Evolutionary conservation across 2,113 vertebrate species (phyloP).

Genomic region (Chrysochloris asiatica): DNA sequence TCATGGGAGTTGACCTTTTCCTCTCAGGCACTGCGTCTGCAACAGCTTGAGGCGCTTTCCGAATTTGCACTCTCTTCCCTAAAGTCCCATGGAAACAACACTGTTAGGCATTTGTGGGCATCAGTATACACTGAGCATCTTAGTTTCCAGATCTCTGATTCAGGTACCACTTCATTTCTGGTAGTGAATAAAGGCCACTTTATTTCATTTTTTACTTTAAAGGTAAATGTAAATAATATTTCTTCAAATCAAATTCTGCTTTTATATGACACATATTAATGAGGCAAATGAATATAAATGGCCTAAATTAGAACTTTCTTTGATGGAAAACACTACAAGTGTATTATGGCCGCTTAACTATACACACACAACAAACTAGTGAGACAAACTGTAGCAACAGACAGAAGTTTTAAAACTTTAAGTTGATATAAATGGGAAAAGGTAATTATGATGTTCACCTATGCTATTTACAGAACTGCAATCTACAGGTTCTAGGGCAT

Average conservation of each 20-base stretch:
- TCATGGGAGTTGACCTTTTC: constrained; percentile 92
- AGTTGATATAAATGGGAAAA: too few species aligned
- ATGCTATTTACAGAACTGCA: constrained; percentile 5
- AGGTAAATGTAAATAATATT: constrained; percentile 21
- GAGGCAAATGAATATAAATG: background rate
- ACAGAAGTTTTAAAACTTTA: constrained; percentile 19
- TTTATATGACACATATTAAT: background rate
- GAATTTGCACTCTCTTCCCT: constrained; percentile 91
- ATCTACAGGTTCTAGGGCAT: background rate
- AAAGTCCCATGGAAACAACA: constrained; percentile 59
- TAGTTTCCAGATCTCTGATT: constrained; percentile 28
- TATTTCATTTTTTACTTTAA: constrained; percentile 49
- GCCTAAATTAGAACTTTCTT: background rate
- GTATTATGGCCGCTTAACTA: constrained; percentile 21
- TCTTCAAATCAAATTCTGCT: background rate
- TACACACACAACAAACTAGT: background rate
- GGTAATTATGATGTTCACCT: background rate
- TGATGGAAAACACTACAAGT: constrained; percentile 5
- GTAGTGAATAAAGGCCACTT: constrained; percentile 46
- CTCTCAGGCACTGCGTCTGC: constrained; percentile 89
- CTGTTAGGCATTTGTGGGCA: background rate
- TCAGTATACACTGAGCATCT: constrained; percentile 14
- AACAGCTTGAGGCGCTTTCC: constrained; percentile 87
- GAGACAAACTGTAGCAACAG: constrained; percentile 19
- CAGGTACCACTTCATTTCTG: constrained; percentile 40